These are phyloP conservation scores for Syrmaticus mikado DNA, from an alignment of 2,113 vertebrate genomes.

Conservation along the genomic window DNA sequence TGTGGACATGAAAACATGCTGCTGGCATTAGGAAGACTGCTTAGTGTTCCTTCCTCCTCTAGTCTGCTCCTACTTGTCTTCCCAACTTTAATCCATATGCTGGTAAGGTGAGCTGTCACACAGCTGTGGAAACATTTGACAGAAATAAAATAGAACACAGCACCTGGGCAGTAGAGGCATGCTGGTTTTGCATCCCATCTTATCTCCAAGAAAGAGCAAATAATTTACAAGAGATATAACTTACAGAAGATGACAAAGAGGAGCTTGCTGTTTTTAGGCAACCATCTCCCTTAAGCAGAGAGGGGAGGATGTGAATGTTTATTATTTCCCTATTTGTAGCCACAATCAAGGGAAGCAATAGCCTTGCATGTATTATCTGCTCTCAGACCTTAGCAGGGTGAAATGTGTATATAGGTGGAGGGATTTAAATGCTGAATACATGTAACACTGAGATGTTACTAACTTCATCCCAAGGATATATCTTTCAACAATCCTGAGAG, in stretches of 20 bases:
- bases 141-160: neutral
- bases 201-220: fast-evolving
- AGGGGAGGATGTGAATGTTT: neutral
- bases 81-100: neutral
- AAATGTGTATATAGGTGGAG: neutral
- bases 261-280: neutral
- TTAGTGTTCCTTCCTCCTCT: neutral
- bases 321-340: neutral
- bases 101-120: neutral
- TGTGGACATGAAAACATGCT: neutral
- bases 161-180: neutral
- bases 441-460: neutral
- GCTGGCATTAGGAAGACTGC: neutral
- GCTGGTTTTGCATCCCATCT: neutral
- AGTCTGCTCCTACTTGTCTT: neutral
- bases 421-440: neutral
- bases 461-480: neutral
- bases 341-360: constrained; percentile 3
- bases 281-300: neutral
- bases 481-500: constrained; percentile 12
- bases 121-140: neutral
- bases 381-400: neutral
- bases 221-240: neutral
- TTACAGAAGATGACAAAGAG: neutral
- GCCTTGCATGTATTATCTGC: neutral